Conservation (phyloP, 2,113 vertebrate species). For the Boulengeromyrus knoepffleri region DNA sequence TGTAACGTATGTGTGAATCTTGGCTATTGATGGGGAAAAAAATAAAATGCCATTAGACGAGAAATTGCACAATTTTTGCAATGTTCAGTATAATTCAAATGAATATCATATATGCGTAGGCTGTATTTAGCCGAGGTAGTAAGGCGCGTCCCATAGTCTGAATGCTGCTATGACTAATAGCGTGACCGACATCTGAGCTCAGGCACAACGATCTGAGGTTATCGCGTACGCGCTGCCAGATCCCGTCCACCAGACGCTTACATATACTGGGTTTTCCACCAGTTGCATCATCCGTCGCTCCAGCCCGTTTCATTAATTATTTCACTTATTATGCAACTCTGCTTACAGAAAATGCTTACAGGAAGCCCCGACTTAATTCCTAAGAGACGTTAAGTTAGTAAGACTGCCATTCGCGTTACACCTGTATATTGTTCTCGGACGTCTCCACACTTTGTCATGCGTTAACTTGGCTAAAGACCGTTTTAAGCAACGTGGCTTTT, state of each 20-base stretch:
- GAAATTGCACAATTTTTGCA: neutral
- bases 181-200: constrained; percentile 23
- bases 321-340: constrained; percentile 21
- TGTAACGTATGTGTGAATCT: neutral
- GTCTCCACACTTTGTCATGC: neutral
- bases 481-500: neutral
- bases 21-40: neutral
- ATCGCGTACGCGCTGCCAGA: constrained; percentile 10
- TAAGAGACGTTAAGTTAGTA: neutral
- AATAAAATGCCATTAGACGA: neutral
- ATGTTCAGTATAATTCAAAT: neutral
- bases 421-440: neutral
- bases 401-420: neutral
- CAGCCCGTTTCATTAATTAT: neutral
- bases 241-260: neutral
- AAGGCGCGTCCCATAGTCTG: neutral
- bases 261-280: constrained; percentile 4
- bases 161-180: neutral
- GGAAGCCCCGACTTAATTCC: neutral
- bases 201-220: constrained; percentile 2
- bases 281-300: constrained; percentile 19
- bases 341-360: neutral
- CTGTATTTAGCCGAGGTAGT: neutral
- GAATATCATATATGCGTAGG: neutral
- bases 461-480: neutral